Percentiles rank a stretch among this genome's conserved stretches.
phyloP scores from a whole-genome alignment of 2,113 vertebrate genomes.

The Macquaria ambigua region DNA sequence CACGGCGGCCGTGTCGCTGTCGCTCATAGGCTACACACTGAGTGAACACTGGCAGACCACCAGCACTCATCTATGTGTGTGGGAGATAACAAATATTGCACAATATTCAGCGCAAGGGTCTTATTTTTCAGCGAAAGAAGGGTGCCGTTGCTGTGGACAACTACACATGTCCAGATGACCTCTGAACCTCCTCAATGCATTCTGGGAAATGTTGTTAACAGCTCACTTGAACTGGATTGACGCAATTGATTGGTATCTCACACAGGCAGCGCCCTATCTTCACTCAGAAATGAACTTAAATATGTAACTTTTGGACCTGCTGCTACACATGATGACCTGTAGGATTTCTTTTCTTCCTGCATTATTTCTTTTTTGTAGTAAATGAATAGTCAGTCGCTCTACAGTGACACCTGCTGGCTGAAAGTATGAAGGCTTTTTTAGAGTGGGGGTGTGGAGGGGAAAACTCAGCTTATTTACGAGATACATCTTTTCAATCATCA shows the following conservation, averaged over 20 bases:
- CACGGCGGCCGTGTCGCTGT: conserved; percentile 12
- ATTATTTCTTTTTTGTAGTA: not conserved
- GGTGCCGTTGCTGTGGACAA: not conserved
- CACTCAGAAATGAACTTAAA: accelerated
- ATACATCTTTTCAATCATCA: not conserved
- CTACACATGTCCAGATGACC: conserved; percentile 31
- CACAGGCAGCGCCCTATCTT: accelerated
- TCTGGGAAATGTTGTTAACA: conserved; percentile 73
- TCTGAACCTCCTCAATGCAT: conserved; percentile 51
- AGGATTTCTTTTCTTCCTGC: not conserved
- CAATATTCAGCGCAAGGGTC: conserved; percentile 17
- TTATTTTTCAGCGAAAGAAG: not conserved
- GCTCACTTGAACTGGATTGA: not conserved
- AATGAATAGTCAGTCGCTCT: not conserved
- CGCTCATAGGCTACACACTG: conserved; percentile 54
- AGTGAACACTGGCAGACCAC: not conserved
- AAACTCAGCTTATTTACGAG: no score
- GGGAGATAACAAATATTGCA: not conserved
- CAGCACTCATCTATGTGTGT: not conserved
- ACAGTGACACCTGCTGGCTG: conserved; percentile 48
- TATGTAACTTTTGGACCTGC: not conserved
- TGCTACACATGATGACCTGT: no score
- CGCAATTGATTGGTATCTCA: accelerated
- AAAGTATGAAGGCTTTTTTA: not conserved
- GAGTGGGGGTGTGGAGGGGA: no score